Conservation (phyloP, 1,140 invertebrate genomes). For the Lasioglossum baleicum region DNA sequence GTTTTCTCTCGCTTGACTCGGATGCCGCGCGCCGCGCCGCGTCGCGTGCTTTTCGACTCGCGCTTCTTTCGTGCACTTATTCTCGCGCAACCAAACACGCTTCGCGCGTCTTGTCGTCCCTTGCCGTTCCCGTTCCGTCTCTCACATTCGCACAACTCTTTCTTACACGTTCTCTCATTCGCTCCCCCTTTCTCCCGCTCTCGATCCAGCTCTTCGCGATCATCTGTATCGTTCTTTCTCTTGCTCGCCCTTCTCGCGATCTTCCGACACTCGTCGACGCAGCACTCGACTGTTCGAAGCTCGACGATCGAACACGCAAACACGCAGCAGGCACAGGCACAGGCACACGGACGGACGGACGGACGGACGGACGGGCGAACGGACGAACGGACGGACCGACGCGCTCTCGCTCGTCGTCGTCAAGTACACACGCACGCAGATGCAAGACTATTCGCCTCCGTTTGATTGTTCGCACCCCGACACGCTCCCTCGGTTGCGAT, state of each 20-base stretch:
- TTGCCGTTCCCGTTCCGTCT: conserved; percentile 32
- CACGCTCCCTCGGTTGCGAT: not conserved
- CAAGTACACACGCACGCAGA: conserved; percentile 5
- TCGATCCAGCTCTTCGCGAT: not conserved
- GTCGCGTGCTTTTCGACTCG: not conserved
- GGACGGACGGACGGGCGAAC: conserved; percentile 17
- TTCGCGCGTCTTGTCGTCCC: not conserved
- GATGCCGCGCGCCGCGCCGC: not conserved
- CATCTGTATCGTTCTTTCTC: conserved; percentile 33
- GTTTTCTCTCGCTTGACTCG: conserved; percentile 2
- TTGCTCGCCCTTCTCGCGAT: conserved; percentile 22
- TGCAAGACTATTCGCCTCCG: conserved; percentile 44
- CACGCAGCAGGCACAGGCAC: conserved; percentile 13
- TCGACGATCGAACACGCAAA: conserved; percentile 1
- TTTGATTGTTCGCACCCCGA: not conserved
- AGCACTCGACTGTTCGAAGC: not conserved
- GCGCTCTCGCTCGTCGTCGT: too few species aligned
- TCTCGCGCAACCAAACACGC: too few species aligned
- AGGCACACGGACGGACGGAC: not conserved
- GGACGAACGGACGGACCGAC: not conserved
- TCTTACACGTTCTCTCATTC: conserved; percentile 55
- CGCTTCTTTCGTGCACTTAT: not conserved
- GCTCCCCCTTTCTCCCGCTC: conserved; percentile 40
- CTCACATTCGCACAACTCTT: conserved; percentile 11
- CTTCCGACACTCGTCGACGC: conserved; percentile 5